Conservation (phyloP, 2,797 vertebrate species). For the Chelidonichthys spinosus region DNA sequence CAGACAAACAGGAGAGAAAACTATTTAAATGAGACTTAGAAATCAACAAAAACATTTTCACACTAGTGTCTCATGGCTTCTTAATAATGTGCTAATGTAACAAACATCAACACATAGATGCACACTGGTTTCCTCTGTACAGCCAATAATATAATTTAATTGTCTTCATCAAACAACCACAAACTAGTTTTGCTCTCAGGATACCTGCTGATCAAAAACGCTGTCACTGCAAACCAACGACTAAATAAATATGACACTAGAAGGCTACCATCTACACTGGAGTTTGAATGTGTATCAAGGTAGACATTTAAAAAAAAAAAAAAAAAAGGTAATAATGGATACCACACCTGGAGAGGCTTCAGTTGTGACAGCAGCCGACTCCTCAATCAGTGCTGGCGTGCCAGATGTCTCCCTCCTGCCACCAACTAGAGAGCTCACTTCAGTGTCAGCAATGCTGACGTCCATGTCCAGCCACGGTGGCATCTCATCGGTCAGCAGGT, state of each 20-base stretch:
- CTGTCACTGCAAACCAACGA: too few species aligned
- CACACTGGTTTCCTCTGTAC: too few species aligned
- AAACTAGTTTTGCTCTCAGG: too few species aligned
- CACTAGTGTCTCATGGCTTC: too few species aligned
- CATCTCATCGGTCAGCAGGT: constrained; percentile 70
- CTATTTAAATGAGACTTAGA: too few species aligned
- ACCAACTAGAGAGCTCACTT: constrained; percentile 10
- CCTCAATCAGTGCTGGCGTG: constrained; percentile 15
- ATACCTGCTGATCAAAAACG: too few species aligned
- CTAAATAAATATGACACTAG: neutral
- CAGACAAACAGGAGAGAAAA: too few species aligned
- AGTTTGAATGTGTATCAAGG: neutral
- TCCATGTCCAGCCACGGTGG: constrained; percentile 73
- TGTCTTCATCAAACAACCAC: too few species aligned
- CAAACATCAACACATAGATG: too few species aligned
- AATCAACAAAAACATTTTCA: too few species aligned
- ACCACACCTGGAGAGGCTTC: constrained; percentile 68
- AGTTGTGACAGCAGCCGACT: constrained; percentile 4
- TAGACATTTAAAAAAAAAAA: neutral
- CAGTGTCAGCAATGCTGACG: constrained; percentile 13
- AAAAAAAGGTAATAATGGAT: neutral
- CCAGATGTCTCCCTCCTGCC: constrained; percentile 25
- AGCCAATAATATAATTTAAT: too few species aligned
- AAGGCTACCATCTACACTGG: neutral
- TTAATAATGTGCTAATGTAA: too few species aligned